These are phyloP conservation scores for Odontomachus brunneus DNA, from an alignment of 1,140 invertebrate genomes.

Conservation along the genomic window DNA sequence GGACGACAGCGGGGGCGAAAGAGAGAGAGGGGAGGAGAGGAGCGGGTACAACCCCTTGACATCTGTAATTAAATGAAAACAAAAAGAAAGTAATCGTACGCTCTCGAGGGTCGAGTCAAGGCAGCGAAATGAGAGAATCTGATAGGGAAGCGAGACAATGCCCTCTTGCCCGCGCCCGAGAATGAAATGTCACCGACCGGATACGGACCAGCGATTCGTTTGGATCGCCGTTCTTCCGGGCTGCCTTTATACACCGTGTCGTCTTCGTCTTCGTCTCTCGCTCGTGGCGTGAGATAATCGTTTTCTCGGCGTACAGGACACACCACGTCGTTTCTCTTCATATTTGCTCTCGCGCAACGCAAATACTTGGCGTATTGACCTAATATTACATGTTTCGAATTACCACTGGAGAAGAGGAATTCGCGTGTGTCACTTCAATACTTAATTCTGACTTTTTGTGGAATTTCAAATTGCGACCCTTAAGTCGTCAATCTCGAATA, in stretches of 20 bases:
- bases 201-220: slow-evolving; percentile 77
- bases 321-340: background rate
- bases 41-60: slow-evolving; percentile 84
- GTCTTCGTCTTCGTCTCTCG: slow-evolving; percentile 30
- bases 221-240: slow-evolving; percentile 73
- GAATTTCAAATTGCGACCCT: too few species aligned
- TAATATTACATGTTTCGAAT: too few species aligned
- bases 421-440: background rate
- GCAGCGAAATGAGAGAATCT: slow-evolving; percentile 79
- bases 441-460: too few species aligned
- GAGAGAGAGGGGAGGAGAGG: slow-evolving; percentile 35
- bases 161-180: slow-evolving; percentile 70
- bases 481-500: background rate
- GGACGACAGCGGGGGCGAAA: slow-evolving; percentile 16
- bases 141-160: slow-evolving; percentile 78
- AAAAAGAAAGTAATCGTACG: slow-evolving; percentile 85
- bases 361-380: background rate
- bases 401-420: background rate
- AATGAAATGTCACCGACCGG: slow-evolving; percentile 81
- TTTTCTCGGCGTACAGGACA: slow-evolving; percentile 53
- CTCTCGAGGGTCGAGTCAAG: slow-evolving; percentile 79
- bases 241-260: slow-evolving; percentile 66
- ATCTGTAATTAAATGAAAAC: slow-evolving; percentile 86
- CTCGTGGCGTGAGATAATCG: slow-evolving; percentile 29
- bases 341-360: background rate